Evolutionary conservation across 2,797 vertebrate genomes (phyloP).

Genomic region (Pogoniulus pusillus): DNA sequence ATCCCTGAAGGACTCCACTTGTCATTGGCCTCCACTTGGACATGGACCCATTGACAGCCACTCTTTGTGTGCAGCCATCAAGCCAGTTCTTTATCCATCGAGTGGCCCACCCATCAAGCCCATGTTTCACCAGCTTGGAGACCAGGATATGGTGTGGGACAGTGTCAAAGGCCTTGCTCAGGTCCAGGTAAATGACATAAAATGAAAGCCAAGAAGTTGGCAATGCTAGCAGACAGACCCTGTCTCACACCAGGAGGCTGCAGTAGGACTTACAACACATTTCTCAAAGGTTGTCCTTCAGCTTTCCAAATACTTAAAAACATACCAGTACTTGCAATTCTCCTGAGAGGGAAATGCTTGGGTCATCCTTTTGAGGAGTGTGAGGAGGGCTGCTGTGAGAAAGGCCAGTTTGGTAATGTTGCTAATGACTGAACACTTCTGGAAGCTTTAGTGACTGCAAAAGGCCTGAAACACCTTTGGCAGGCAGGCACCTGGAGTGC

Average conservation of each 20-base stretch:
- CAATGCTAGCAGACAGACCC: background rate
- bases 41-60: too few species aligned
- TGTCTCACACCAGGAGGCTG: background rate
- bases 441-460: background rate
- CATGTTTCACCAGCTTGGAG: too few species aligned
- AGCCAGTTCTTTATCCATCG: too few species aligned
- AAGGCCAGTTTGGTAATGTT: background rate
- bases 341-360: background rate
- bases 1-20: too few species aligned
- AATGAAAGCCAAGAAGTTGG: background rate
- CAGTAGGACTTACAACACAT: rapidly evolving
- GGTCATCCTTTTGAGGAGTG: background rate
- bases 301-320: background rate
- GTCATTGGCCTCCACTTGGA: too few species aligned
- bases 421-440: background rate
- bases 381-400: background rate
- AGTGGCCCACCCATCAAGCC: too few species aligned
- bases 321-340: background rate
- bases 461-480: background rate
- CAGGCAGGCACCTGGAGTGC: background rate
- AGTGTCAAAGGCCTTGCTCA: too few species aligned
- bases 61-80: too few species aligned
- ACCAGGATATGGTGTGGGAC: too few species aligned
- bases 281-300: background rate
- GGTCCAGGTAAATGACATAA: too few species aligned